These are phyloP conservation scores for Minunthozetes semirufus DNA, from an alignment of 2,888 invertebrate species.

Conservation along the genomic window DNA sequence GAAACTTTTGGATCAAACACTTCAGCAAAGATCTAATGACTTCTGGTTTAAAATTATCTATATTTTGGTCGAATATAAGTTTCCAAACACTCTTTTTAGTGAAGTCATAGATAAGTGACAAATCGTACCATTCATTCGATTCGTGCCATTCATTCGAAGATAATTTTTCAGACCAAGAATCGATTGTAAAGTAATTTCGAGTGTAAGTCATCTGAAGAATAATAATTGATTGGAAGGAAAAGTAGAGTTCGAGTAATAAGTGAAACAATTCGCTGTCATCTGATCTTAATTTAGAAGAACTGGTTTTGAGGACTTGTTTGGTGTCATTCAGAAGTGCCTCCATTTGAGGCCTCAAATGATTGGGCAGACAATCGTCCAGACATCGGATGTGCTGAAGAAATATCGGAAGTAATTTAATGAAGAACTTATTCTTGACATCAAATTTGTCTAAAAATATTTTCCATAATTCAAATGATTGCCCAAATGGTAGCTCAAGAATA, in stretches of 20 bases:
- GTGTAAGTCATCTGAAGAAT: not conserved
- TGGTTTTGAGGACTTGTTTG: not conserved
- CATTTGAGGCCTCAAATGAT: not conserved
- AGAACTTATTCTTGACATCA: not conserved
- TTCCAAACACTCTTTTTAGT: not conserved
- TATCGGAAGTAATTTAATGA: not conserved
- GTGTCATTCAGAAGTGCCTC: not conserved
- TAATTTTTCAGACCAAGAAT: not conserved
- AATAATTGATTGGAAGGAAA: not conserved
- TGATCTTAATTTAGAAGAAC: not conserved
- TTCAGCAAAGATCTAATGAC: not conserved
- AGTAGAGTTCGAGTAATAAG: not conserved
- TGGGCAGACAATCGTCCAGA: not conserved
- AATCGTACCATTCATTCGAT: not conserved
- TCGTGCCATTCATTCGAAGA: not conserved
- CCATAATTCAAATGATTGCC: conserved; percentile 36
- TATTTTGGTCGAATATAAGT: not conserved
- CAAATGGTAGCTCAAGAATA: conserved; percentile 37
- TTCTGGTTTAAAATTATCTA: not conserved
- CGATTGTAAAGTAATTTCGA: not conserved
- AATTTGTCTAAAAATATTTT: conserved; percentile 37
- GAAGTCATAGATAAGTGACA: not conserved
- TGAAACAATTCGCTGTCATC: not conserved
- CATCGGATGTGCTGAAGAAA: not conserved
- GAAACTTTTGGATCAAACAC: not conserved